phyloP scores from a whole-genome alignment of 1,140 invertebrate species.

The Varroa destructor region DNA sequence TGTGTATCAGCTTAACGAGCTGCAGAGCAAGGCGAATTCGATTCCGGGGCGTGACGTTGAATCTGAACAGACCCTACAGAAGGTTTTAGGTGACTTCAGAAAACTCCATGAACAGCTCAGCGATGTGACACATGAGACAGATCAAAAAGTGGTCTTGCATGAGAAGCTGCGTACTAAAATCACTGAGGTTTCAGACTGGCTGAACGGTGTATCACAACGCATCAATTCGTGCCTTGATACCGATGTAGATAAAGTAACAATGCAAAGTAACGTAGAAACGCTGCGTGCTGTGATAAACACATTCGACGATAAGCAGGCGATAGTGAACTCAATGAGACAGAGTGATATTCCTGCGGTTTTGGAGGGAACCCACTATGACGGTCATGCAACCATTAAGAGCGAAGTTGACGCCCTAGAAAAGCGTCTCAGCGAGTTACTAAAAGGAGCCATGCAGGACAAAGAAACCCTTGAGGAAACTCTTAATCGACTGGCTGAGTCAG shows the following conservation, averaged over 20 bases:
- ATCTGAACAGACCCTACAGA: constrained; percentile 13
- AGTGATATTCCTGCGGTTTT: constrained; percentile 62
- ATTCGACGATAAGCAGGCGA: constrained; percentile 13
- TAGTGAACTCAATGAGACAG: background rate
- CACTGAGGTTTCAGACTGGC: constrained; percentile 24
- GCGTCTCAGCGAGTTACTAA: constrained; percentile 44
- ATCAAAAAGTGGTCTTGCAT: background rate
- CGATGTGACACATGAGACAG: background rate
- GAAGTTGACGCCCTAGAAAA: constrained; percentile 38
- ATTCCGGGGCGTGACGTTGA: constrained; percentile 25
- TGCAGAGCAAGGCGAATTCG: constrained; percentile 13
- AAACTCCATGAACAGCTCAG: background rate
- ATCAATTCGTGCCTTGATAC: constrained; percentile 6
- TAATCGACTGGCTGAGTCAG: constrained; percentile 1
- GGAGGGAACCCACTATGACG: constrained; percentile 66
- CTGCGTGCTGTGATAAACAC: constrained; percentile 8
- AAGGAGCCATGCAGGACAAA: constrained; percentile 65
- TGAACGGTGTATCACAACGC: constrained; percentile 11
- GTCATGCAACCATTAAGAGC: constrained; percentile 63
- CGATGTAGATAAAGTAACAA: constrained; percentile 17
- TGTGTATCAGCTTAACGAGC: constrained; percentile 18
- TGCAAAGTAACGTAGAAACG: constrained; percentile 20
- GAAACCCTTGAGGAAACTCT: constrained; percentile 57
- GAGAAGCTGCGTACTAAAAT: constrained; percentile 12
- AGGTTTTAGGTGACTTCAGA: constrained; percentile 14